Conservation (phyloP, 2,888 invertebrate species). For the Oligia fasciuncula region DNA sequence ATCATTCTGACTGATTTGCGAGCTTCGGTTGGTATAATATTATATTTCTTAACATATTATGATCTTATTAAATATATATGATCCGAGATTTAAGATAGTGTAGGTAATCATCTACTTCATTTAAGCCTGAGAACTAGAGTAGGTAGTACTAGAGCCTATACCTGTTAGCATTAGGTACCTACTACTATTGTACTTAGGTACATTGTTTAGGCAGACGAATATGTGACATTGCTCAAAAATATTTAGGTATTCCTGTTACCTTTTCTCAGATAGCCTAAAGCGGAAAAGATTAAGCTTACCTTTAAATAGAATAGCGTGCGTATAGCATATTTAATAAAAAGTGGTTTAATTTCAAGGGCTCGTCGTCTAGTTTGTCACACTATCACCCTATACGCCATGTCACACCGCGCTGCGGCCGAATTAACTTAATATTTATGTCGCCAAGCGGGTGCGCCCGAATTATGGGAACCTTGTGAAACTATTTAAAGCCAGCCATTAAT, state of each 20-base stretch:
- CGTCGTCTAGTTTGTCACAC: background rate
- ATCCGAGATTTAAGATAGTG: background rate
- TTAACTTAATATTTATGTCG: slow-evolving; percentile 33
- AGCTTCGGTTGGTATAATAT: background rate
- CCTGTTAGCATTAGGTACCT: no score
- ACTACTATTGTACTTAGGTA: background rate
- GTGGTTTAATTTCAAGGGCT: slow-evolving; percentile 13
- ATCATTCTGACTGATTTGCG: background rate
- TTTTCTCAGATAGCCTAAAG: no score
- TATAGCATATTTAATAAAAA: slow-evolving; percentile 8
- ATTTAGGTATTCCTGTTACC: no score
- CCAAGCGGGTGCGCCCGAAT: slow-evolving; percentile 6
- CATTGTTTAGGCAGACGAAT: background rate
- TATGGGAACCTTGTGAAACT: slow-evolving; percentile 22
- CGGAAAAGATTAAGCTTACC: background rate
- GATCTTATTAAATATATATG: background rate
- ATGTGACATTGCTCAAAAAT: background rate
- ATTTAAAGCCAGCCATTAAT: slow-evolving; percentile 23
- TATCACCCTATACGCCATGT: background rate
- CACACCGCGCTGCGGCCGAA: background rate
- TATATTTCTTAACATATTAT: no score
- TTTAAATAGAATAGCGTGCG: background rate
- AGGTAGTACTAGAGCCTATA: background rate
- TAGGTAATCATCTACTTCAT: background rate
- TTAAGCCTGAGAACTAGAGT: no score